Base-by-base conservation (phyloP, 2,797 vertebrate species). In the Psittacula derbiana region DNA sequence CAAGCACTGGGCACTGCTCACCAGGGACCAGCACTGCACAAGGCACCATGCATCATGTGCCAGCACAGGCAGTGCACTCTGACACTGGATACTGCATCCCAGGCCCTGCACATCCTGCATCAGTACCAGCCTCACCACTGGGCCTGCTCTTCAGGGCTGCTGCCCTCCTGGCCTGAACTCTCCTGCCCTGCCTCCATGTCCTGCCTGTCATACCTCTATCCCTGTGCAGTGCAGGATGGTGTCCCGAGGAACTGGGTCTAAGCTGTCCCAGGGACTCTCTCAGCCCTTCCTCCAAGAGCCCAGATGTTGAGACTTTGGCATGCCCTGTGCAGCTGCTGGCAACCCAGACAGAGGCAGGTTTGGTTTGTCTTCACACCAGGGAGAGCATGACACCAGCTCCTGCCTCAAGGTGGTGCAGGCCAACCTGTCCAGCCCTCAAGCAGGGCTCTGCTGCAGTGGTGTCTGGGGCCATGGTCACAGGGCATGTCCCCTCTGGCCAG, bases 21-120 rank as follows among this genome's bases (percentile, higher is more conserved):
- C 11, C 50, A 17, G 62, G 60, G 41, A 64, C 5, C 0, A 41
- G 46, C 57, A 30, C 44, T 38, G 70, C 44, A 36, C 13, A 17
- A 18, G 46, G 27, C 30, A 44, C 41, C 8, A 4, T 2, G 8
- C 31, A 43, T 8, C 3, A 0, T 12, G n/a, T 80, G 14, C n/a
- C 30, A 24, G 69, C 47, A 4, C 5, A 0, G 1, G 15, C 41
- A 40, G 14, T 3, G 8, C 16, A 4, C 16, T 21, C 44, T 10
- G 27, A 17, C 64, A 20, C 28, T 13, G 18, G 14, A 8, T 27
- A 21, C 21, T 0, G 2, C 71, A 47, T 27, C 21, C 36, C 24
- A 61, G 33, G 10, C 15, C 23, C 50, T 36, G 33, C 46, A 16
- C 20, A 12, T 16, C 12, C 30, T 5, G 4, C 3, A 1, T 46